Conservation (phyloP, 2,888 invertebrate species). For the Lithophane semibrunnea region DNA sequence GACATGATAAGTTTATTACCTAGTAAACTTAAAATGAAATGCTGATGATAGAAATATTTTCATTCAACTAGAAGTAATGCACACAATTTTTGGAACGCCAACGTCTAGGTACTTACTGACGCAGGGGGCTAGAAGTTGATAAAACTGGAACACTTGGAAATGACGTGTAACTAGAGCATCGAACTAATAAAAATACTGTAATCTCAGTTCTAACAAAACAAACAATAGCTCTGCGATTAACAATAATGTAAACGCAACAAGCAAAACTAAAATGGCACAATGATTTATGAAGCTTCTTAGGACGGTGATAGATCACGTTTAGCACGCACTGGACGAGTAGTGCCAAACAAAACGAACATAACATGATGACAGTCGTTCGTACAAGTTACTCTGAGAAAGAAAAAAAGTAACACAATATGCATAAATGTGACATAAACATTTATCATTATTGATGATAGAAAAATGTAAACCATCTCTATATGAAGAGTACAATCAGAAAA, state of each 20-base stretch:
- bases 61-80: neutral
- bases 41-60: neutral
- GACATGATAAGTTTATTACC: neutral
- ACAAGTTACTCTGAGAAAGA: constrained; percentile 16
- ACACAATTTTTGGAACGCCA: neutral
- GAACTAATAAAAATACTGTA: neutral
- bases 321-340: constrained; percentile 21
- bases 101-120: neutral
- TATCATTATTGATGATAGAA: constrained; percentile 16
- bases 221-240: constrained; percentile 19
- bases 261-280: constrained; percentile 43
- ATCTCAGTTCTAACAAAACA: constrained; percentile 26
- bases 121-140: neutral
- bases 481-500: constrained; percentile 37
- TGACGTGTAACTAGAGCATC: neutral
- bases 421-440: neutral
- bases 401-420: neutral
- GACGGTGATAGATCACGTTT: constrained; percentile 51
- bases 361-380: constrained; percentile 36
- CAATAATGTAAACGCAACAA: constrained; percentile 29
- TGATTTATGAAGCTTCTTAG: constrained; percentile 34
- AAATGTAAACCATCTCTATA: neutral
- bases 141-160: neutral
- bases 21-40: neutral
- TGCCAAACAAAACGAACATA: constrained; percentile 45